phyloP scores from a whole-genome alignment of 2,797 vertebrate species.

The Darevskia nairensis region DNA sequence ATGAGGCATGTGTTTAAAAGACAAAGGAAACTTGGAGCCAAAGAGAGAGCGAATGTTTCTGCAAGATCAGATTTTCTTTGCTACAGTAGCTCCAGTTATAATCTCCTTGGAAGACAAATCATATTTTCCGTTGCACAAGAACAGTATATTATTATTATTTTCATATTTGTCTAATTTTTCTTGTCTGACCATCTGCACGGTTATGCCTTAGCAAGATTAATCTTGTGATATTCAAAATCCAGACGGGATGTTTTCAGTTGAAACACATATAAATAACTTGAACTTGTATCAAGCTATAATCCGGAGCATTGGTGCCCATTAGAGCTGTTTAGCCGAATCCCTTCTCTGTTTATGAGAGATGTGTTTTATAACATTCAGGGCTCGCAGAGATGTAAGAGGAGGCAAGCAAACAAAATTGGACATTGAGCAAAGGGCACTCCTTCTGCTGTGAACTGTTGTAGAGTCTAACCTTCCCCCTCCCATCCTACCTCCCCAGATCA shows the following conservation, averaged over 20 bases:
- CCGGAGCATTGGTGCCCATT: conserved; percentile 84
- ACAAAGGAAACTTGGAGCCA: conserved; percentile 48
- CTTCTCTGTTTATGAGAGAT: conserved; percentile 72
- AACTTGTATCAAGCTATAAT: conserved; percentile 88
- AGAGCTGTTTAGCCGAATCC: conserved; percentile 80
- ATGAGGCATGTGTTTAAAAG: conserved; percentile 14
- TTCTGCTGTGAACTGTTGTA: conserved; percentile 82
- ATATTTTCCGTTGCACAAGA: conserved; percentile 87
- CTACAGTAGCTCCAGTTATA: conserved; percentile 87
- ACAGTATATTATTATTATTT: conserved; percentile 87
- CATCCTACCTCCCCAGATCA: conserved; percentile 71
- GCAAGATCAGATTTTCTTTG: conserved; percentile 59
- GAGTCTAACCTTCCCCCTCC: conserved; percentile 30
- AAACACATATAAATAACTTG: conserved; percentile 83
- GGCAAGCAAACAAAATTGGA: conserved; percentile 68
- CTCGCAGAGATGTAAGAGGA: conserved; percentile 67
- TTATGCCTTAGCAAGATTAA: conserved; percentile 92
- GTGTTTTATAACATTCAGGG: conserved; percentile 72
- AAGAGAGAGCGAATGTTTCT: neutral
- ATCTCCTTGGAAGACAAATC: conserved; percentile 89
- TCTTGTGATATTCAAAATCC: conserved; percentile 88
- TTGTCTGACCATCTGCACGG: conserved; percentile 93
- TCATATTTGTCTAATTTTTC: conserved; percentile 94
- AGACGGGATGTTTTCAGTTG: conserved; percentile 86
- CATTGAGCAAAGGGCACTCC: conserved; percentile 74